Conservation (phyloP, 2,888 invertebrate species). For the Chydorus sphaericus region DNA sequence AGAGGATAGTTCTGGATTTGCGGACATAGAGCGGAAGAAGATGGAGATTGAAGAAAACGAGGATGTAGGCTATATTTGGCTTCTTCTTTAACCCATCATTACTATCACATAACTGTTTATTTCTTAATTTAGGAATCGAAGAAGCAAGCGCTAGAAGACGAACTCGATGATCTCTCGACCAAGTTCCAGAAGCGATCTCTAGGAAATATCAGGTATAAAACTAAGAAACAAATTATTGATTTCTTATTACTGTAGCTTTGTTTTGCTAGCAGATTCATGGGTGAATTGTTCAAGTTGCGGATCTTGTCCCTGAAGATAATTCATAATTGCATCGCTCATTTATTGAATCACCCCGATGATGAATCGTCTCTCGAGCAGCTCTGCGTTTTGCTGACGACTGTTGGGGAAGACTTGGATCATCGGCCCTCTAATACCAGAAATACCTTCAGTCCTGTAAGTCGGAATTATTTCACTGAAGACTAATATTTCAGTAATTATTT, state of each 20-base stretch:
- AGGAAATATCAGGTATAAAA: conserved; percentile 64
- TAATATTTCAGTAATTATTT: too few species aligned
- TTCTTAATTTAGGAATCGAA: conserved; percentile 39
- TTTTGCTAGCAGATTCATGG: conserved; percentile 38
- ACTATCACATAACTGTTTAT: background rate
- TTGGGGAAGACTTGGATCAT: conserved; percentile 78
- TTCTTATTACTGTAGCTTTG: background rate
- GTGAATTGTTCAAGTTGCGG: conserved; percentile 80
- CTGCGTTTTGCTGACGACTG: conserved; percentile 77
- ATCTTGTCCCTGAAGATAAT: conserved; percentile 82
- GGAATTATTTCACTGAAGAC: too few species aligned
- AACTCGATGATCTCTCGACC: conserved; percentile 59
- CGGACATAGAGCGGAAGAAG: conserved; percentile 36
- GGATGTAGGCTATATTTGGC: conserved; percentile 32
- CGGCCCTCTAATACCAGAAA: too few species aligned
- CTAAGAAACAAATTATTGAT: background rate
- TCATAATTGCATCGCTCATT: conserved; percentile 61
- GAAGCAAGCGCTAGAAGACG: conserved; percentile 53
- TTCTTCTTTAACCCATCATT: background rate
- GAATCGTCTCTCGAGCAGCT: conserved; percentile 88
- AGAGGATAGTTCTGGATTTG: conserved; percentile 57
- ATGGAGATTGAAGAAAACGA: conserved; percentile 43
- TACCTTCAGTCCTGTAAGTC: too few species aligned
- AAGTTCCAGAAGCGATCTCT: conserved; percentile 66
- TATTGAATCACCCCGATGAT: conserved; percentile 52